These are phyloP conservation scores for Esox masquinongy DNA, from an alignment of 2,797 vertebrate species.

Conservation along the genomic window DNA sequence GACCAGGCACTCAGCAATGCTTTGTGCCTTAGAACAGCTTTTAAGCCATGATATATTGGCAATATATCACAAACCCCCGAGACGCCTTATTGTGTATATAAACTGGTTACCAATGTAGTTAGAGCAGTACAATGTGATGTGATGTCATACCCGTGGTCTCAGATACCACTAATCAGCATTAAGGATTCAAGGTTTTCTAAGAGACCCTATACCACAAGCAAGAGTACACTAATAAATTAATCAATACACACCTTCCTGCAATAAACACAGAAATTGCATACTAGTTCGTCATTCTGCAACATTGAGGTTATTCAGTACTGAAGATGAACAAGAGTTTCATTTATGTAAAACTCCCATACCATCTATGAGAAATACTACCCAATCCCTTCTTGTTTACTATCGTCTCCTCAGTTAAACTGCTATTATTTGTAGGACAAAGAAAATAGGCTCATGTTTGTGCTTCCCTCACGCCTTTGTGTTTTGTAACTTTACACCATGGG, in stretches of 20 bases:
- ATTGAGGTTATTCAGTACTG: background rate
- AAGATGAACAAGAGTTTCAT: background rate
- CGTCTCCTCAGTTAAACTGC: conserved; percentile 25
- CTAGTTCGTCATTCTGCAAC: background rate
- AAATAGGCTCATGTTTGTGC: background rate
- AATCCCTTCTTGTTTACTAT: background rate
- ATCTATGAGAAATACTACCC: background rate
- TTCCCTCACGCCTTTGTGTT: conserved; percentile 43
- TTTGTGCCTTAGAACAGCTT: too few relatives aligned
- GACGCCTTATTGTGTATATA: too few relatives aligned
- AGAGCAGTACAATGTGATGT: too few relatives aligned
- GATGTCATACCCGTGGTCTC: too few relatives aligned
- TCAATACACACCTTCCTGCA: background rate
- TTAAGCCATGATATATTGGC: too few relatives aligned
- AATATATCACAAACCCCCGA: too few relatives aligned
- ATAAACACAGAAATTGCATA: too few relatives aligned
- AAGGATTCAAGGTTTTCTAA: too few relatives aligned
- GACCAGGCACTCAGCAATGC: too few relatives aligned
- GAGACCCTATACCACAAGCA: too few relatives aligned
- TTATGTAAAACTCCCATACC: conserved; percentile 1
- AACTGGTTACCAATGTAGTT: too few relatives aligned
- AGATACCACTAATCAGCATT: too few relatives aligned
- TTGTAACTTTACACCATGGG: conserved; percentile 42
- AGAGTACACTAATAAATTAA: background rate
- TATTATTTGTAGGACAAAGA: conserved; percentile 33